Conservation (phyloP, 2,797 vertebrate species). For the Liparis tanakae region DNA sequence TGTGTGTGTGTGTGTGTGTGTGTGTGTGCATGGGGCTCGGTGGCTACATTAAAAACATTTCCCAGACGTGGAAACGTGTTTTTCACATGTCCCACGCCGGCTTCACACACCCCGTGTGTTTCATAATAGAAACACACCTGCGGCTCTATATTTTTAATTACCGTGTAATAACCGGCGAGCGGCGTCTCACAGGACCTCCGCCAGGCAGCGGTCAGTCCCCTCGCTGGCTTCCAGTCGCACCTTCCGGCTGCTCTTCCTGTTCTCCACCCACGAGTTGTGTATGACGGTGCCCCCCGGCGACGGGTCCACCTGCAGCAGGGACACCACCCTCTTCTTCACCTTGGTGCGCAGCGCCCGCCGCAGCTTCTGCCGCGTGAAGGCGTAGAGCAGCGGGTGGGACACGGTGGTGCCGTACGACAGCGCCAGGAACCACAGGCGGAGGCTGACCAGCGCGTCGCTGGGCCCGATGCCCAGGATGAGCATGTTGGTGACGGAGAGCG, state of each 20-base stretch:
- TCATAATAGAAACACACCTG: conserved; percentile 60
- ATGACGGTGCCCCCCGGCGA: conserved; percentile 84
- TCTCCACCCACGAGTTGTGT: conserved; percentile 89
- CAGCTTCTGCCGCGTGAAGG: conserved; percentile 85
- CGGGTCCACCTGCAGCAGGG: conserved; percentile 86
- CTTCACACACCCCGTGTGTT: conserved; percentile 49
- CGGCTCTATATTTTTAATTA: conserved; percentile 47
- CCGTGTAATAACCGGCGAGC: not conserved
- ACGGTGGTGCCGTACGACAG: conserved; percentile 84
- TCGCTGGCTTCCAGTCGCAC: conserved; percentile 81
- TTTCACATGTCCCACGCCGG: conserved; percentile 34
- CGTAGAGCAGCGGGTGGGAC: conserved; percentile 83
- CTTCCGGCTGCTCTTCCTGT: conserved; percentile 76
- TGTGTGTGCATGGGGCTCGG: conserved; percentile 30
- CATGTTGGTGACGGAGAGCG: conserved; percentile 82
- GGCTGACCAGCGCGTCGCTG: conserved; percentile 76
- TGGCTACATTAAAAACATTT: conserved; percentile 53
- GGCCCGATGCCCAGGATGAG: conserved; percentile 84
- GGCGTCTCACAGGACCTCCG: conserved; percentile 79
- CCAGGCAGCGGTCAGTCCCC: conserved; percentile 83
- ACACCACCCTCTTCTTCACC: conserved; percentile 86
- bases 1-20: too few relatives aligned
- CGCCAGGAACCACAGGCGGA: conserved; percentile 85
- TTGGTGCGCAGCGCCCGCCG: conserved; percentile 83
- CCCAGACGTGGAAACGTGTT: conserved; percentile 64